Percentiles rank a stretch among this genome's conserved stretches.
Evolutionary conservation across 2,797 vertebrate species (phyloP).

Genomic region (Naso thynnoides): DNA sequence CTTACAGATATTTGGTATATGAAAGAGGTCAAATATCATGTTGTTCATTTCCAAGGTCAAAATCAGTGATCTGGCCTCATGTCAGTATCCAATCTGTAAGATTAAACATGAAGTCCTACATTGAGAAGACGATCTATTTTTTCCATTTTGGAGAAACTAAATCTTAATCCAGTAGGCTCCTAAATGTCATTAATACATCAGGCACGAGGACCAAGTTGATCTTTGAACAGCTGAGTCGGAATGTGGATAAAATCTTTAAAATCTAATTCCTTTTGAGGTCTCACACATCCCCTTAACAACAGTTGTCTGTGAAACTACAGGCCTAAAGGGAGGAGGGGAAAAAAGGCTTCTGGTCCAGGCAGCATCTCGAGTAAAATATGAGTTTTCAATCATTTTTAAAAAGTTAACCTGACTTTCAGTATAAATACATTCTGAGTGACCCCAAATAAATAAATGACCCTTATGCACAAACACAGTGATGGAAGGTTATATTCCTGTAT

Average conservation of each 20-base stretch:
- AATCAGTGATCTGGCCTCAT: too few relatives aligned
- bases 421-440: slow-evolving; percentile 8
- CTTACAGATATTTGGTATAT: too few relatives aligned
- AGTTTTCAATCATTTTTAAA: slow-evolving; percentile 28
- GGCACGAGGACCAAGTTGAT: slow-evolving; percentile 6
- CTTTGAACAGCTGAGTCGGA: slow-evolving; percentile 6
- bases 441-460: not conserved
- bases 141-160: too few relatives aligned
- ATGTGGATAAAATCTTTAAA: slow-evolving; percentile 14
- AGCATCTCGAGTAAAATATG: slow-evolving; percentile 42
- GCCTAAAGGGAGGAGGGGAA: not conserved
- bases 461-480: not conserved
- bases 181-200: slow-evolving; percentile 12
- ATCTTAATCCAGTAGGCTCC: too few relatives aligned
- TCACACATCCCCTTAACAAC: slow-evolving; percentile 25
- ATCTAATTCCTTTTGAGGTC: slow-evolving; percentile 22
- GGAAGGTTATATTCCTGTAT: not conserved
- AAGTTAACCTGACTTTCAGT: slow-evolving; percentile 16
- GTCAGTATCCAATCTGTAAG: too few relatives aligned
- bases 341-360: slow-evolving; percentile 27
- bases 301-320: slow-evolving; percentile 29
- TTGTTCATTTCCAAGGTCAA: too few relatives aligned
- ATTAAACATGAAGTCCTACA: too few relatives aligned
- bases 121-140: too few relatives aligned
- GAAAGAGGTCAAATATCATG: too few relatives aligned